Base-by-base conservation (phyloP, 1,140 invertebrate genomes). In the Anadara kagoshimensis region DNA sequence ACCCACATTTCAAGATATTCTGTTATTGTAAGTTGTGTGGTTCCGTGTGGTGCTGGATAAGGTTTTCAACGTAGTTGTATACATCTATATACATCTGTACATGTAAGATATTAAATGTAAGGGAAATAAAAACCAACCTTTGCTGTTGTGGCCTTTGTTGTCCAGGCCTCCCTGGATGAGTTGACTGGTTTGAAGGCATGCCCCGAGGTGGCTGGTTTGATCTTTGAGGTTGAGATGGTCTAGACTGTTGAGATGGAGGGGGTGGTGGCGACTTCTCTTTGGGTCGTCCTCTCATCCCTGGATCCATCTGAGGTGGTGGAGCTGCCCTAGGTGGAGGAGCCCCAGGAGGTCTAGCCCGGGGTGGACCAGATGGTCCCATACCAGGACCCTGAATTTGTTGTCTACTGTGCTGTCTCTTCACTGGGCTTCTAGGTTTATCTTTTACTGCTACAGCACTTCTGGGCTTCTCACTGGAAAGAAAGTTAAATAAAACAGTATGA, bases 401-500 rank as follows among this genome's bases (percentile, higher is more conserved):
- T 22, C 29, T 53, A 72, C 62, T 58, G 8, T 53, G 12, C 7
- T 56, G 51, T 59, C 69, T 47, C 29, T 64, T 72, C 8, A 53
- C 20, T 58, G 69, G 69, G 26, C 54, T 61, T 41, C 43, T 45
- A 10, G 22, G 62, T 62, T 26, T 18, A 43, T 29, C 24, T 43
- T 44, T 44, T 53, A 44, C 56, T 49, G 45, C 49, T 22, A 51
- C 41, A n/a, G 57, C 26, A 69, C 58, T 62, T 62, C 56, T 61
- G 20, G 47, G 24, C 16, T 56, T 57, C 51, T 61, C 29, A 36
- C 67, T 41, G 45, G 45, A 62, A 57, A 61, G 44, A n/a, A 69
- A 61, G 24, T 26, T 57, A 7, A 49, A 63, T 18, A 22, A 22
- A 14, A 5, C n/a, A 36, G n/a, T n/a, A n/a, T n/a, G n/a, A n/a